Evolutionary conservation across 1,140 invertebrate species (phyloP).

Genomic region (Hylaeus anthracinus): DNA sequence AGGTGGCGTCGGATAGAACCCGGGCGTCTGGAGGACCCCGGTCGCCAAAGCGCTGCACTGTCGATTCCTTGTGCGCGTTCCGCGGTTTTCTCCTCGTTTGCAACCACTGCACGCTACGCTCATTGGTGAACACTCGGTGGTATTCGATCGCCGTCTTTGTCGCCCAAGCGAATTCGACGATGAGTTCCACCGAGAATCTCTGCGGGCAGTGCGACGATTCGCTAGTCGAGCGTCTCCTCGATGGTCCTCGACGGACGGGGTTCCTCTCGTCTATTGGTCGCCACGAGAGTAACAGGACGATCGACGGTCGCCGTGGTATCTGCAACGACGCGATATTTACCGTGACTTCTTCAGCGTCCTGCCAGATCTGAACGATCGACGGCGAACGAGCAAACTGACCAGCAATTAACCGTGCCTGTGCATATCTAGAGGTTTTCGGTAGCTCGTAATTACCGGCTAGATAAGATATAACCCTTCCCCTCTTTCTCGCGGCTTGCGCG

Average conservation of each 20-base stretch:
- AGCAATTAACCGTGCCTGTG: constrained; percentile 20
- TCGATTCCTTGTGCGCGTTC: constrained; percentile 65
- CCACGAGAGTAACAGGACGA: no score
- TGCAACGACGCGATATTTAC: neutral
- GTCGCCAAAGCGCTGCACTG: constrained; percentile 59
- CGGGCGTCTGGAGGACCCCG: constrained; percentile 33
- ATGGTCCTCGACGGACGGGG: neutral
- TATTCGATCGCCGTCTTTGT: constrained; percentile 67
- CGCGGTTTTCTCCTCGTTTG: constrained; percentile 65
- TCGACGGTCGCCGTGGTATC: neutral
- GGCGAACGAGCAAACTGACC: constrained; percentile 21
- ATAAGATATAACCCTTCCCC: constrained; percentile 42
- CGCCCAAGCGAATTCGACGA: constrained; percentile 50
- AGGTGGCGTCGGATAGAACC: constrained; percentile 16
- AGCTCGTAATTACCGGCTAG: constrained; percentile 7
- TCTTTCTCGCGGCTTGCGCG: neutral
- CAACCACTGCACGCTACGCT: constrained; percentile 64
- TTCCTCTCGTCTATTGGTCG: neutral
- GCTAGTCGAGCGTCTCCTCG: neutral
- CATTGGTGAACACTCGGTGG: constrained; percentile 70
- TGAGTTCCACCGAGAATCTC: constrained; percentile 13
- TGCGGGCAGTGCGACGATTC: neutral
- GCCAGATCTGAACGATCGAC: neutral
- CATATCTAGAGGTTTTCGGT: constrained; percentile 37
- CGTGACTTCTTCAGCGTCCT: neutral